phyloP scores from a whole-genome alignment of 2,797 vertebrate genomes.

The Amblyopsis hoosieri region DNA sequence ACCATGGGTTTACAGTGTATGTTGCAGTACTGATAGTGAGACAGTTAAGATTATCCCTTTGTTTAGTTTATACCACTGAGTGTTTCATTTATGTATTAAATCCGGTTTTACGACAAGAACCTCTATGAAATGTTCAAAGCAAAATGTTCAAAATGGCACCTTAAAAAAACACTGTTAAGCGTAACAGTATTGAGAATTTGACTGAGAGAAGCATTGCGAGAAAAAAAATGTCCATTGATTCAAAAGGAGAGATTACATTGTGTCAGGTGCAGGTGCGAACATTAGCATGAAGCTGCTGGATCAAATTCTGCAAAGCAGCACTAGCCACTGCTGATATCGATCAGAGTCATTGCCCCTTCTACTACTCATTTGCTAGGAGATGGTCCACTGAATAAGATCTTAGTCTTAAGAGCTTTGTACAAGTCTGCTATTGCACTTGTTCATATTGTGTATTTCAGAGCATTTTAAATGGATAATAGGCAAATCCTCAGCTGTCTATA shows the following conservation, averaged over 20 bases:
- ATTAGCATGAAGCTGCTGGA: slow-evolving; percentile 71
- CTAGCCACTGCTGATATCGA: slow-evolving; percentile 76
- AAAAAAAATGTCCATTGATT: slow-evolving; percentile 66
- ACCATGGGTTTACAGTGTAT: neutral
- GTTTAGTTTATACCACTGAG: slow-evolving; percentile 15
- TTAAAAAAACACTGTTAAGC: too few relatives aligned
- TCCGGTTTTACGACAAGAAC: slow-evolving; percentile 15
- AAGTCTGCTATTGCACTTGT: slow-evolving; percentile 17
- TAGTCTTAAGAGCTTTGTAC: slow-evolving; percentile 30
- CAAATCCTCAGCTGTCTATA: too few relatives aligned
- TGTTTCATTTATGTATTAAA: slow-evolving; percentile 31
- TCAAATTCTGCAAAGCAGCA: slow-evolving; percentile 76
- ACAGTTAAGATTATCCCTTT: neutral
- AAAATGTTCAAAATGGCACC: slow-evolving; percentile 10
- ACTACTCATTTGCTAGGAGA: slow-evolving; percentile 48
- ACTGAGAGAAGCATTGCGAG: slow-evolving; percentile 46
- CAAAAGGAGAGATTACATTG: slow-evolving; percentile 73
- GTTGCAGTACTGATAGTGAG: slow-evolving; percentile 4
- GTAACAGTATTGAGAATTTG: slow-evolving; percentile 1
- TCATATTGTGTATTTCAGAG: too few relatives aligned
- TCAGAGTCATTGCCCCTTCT: slow-evolving; percentile 59
- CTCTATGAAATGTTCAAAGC: slow-evolving; percentile 3
- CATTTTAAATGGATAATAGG: too few relatives aligned
- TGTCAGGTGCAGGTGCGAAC: slow-evolving; percentile 68
- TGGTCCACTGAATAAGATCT: slow-evolving; percentile 48